Percentiles rank a stretch among this genome's conserved stretches.
phyloP scores from a whole-genome alignment of 2,797 vertebrate species.

The Spondyliosoma cantharus region DNA sequence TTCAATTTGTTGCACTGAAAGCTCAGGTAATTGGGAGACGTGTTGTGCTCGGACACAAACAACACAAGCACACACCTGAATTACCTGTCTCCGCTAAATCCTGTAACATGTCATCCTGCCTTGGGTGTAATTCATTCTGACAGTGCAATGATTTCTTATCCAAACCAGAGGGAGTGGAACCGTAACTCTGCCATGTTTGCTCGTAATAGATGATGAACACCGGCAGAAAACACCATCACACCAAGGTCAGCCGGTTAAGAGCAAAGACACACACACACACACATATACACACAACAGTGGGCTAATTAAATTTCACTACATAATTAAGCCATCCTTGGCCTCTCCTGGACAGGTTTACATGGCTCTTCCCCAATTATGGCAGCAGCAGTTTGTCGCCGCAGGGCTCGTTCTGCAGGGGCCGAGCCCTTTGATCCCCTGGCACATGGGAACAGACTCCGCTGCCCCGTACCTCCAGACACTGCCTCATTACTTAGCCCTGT shows the following conservation, averaged over 20 bases:
- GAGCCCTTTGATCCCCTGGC: slow-evolving; percentile 74
- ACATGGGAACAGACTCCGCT: slow-evolving; percentile 51
- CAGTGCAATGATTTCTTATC: slow-evolving; percentile 33
- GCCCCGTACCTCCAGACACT: slow-evolving; percentile 29
- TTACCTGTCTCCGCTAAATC: not conserved
- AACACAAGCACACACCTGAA: slow-evolving; percentile 15
- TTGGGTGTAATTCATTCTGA: slow-evolving; percentile 39
- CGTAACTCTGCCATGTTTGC: slow-evolving; percentile 40
- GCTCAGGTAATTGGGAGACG: slow-evolving; percentile 15
- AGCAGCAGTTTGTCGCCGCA: slow-evolving; percentile 53
- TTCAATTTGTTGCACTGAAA: slow-evolving; percentile 9
- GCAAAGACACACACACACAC: slow-evolving; percentile 17
- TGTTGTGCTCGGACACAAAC: not conserved
- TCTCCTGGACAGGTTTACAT: slow-evolving; percentile 70
- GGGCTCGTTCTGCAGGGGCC: slow-evolving; percentile 49
- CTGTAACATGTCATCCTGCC: slow-evolving; percentile 10
- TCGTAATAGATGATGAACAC: slow-evolving; percentile 60
- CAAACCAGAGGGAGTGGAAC: slow-evolving; percentile 29
- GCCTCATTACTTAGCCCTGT: slow-evolving; percentile 46
- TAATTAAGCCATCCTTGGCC: slow-evolving; percentile 74
- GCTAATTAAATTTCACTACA: slow-evolving; percentile 77
- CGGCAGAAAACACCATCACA: slow-evolving; percentile 40
- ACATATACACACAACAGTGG: slow-evolving; percentile 47
- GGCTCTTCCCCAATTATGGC: slow-evolving; percentile 71
- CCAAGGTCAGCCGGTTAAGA: slow-evolving; percentile 63